Evolutionary conservation across 2,888 invertebrate species (phyloP), one percentile per base, ranked within the genome.

Genomic region (Dynastes tityus): DNA sequence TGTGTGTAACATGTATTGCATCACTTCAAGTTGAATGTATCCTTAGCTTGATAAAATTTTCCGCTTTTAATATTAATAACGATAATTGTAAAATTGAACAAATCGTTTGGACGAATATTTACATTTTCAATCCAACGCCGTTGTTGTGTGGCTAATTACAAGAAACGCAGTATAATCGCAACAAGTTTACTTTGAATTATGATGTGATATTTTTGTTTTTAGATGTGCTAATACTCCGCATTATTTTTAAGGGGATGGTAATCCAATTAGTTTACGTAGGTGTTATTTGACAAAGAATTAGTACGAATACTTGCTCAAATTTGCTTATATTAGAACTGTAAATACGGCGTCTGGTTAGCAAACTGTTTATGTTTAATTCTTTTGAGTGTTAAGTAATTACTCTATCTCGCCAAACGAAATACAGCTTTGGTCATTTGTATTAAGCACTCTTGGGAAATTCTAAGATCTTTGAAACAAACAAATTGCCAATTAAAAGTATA

Each of bases 111-210:
- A 40, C n/a, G 16, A 37, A 40, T 29, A 51, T 68, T 49, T 68
- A 9, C 29, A 9, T 51, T 68, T 51, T 2, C 51, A 51, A 68
- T 68, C 27, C 1, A 45, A 51, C 5, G 27, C 27, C 5, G 49
- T 68, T 51, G 51, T 68, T 51, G 51, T 51, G 40, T 65, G 68
- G 65, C 64, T 64, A 76, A 80, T 77, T 78, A 76, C 65, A 71
- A 78, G 77, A 78, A 76, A 68, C 51, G 22, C 58, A 58, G 27
- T 37, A 76, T 71, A 78, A 76, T 75, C 78, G 68, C 71, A 65
- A 64, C 70, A 78, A 80, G 40, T 74, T 74, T 74, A 45, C 27
- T 29, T 61, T 45, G 27, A 40, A 61, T 74, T 45, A 45, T 22
- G 29, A 71, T 73, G 61, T 45, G 22, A 45, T 22, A 45, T 32